Conservation (phyloP, 2,888 invertebrate species). For the Hydraecia micacea region DNA sequence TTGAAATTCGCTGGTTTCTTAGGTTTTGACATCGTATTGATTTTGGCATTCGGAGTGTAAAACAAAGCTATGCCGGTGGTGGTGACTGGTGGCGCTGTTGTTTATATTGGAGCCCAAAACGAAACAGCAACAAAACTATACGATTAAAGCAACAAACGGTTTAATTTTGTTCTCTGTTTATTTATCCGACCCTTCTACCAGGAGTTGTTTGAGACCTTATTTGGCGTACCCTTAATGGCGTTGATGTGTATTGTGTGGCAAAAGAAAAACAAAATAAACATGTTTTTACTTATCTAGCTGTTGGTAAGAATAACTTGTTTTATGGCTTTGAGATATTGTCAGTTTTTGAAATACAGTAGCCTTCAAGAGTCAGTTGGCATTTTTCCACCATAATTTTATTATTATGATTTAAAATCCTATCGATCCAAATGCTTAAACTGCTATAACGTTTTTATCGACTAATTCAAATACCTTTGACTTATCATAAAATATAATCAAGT, state of each 20-base stretch:
- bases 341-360: neutral
- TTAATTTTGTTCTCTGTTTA: constrained; percentile 51
- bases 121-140: constrained; percentile 52
- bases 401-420: neutral
- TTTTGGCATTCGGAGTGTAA: constrained; percentile 8
- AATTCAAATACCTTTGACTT: neutral
- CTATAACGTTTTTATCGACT: neutral
- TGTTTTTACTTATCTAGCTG: neutral
- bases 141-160: constrained; percentile 56
- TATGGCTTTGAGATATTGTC: neutral
- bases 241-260: constrained; percentile 23
- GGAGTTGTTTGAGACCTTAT: constrained; percentile 38
- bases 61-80: constrained; percentile 21
- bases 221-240: constrained; percentile 22
- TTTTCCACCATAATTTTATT: neutral
- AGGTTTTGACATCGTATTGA: constrained; percentile 28
- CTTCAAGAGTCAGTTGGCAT: neutral
- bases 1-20: constrained; percentile 8
- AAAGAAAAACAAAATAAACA: constrained; percentile 38
- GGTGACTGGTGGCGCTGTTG: constrained; percentile 17
- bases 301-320: neutral
- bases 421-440: too few relatives aligned
- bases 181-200: constrained; percentile 46
- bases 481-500: neutral
- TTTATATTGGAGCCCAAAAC: constrained; percentile 45